These are phyloP conservation scores for Colletes gigas DNA, from an alignment of 1,140 invertebrate genomes.

Conservation along the genomic window DNA sequence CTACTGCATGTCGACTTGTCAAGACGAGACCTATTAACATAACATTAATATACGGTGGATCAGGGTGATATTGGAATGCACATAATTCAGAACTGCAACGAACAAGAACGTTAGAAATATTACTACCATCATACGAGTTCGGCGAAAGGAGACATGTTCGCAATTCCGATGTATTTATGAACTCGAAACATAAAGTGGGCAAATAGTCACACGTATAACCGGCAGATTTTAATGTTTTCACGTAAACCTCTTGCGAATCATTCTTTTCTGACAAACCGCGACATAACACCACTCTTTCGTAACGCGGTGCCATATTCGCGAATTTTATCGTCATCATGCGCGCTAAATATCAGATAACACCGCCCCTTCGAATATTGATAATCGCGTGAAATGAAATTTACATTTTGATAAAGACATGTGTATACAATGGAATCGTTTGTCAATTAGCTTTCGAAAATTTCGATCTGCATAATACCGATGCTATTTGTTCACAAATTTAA, in stretches of 20 bases:
- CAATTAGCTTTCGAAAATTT: too few species aligned
- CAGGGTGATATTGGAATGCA: slow-evolving; percentile 1
- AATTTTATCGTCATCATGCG: neutral
- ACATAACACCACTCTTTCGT: slow-evolving; percentile 71
- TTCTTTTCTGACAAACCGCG: slow-evolving; percentile 68
- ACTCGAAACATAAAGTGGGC: slow-evolving; percentile 72
- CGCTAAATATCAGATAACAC: neutral
- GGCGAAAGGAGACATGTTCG: slow-evolving; percentile 56
- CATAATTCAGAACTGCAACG: slow-evolving; percentile 2
- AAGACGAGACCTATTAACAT: slow-evolving; percentile 72
- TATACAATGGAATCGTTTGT: neutral
- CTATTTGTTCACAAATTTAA: neutral
- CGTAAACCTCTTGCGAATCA: slow-evolving; percentile 69
- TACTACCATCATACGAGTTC: slow-evolving; percentile 73
- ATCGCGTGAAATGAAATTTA: neutral
- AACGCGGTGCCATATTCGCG: slow-evolving; percentile 42
- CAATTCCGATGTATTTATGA: slow-evolving; percentile 69
- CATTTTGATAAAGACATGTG: neutral
- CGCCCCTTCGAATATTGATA: neutral
- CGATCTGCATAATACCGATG: too few species aligned
- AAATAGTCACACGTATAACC: slow-evolving; percentile 73
- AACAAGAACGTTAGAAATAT: neutral
- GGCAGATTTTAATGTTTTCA: slow-evolving; percentile 65
- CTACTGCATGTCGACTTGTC: slow-evolving; percentile 75
- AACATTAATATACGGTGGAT: slow-evolving; percentile 1